phyloP scores from a whole-genome alignment of 1,140 invertebrate genomes.

The Pteromalus puparum region DNA sequence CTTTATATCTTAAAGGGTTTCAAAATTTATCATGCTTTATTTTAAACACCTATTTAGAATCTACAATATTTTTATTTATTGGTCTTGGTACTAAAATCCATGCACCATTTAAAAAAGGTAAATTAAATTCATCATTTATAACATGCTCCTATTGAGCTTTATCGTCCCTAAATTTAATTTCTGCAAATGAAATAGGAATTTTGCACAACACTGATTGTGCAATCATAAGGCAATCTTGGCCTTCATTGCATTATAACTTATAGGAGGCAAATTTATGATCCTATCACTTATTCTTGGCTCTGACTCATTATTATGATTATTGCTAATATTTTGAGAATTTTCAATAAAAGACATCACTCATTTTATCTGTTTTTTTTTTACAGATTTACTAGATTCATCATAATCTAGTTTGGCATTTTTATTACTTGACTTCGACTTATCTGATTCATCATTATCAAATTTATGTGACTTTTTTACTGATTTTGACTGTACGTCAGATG shows the following conservation, averaged over 20 bases:
- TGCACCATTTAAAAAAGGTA: too few relatives aligned
- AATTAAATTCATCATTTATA: constrained; percentile 68
- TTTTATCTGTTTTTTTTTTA: too few relatives aligned
- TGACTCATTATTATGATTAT: constrained; percentile 51
- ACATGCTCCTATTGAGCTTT: constrained; percentile 64
- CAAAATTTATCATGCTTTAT: too few relatives aligned
- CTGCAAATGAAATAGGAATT: constrained; percentile 59
- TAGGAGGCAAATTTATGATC: too few relatives aligned
- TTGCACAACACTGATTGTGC: constrained; percentile 55
- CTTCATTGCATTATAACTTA: too few relatives aligned
- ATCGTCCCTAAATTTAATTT: constrained; percentile 63
- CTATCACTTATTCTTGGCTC: constrained; percentile 64
- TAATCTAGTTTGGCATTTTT: too few relatives aligned
- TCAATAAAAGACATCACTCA: not conserved
- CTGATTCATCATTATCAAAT: not conserved
- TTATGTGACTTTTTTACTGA: not conserved
- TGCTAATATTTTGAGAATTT: not conserved
- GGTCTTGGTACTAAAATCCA: constrained; percentile 55
- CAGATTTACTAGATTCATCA: too few relatives aligned
- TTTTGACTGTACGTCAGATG: not conserved
- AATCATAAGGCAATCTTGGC: constrained; percentile 55
- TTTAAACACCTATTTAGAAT: too few relatives aligned
- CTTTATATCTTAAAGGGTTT: constrained; percentile 67
- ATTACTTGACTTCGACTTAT: not conserved
- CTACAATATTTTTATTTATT: constrained; percentile 67